Evolutionary conservation across 2,888 invertebrate genomes (phyloP).

Genomic region (Mesorhabditis spiculigera): DNA sequence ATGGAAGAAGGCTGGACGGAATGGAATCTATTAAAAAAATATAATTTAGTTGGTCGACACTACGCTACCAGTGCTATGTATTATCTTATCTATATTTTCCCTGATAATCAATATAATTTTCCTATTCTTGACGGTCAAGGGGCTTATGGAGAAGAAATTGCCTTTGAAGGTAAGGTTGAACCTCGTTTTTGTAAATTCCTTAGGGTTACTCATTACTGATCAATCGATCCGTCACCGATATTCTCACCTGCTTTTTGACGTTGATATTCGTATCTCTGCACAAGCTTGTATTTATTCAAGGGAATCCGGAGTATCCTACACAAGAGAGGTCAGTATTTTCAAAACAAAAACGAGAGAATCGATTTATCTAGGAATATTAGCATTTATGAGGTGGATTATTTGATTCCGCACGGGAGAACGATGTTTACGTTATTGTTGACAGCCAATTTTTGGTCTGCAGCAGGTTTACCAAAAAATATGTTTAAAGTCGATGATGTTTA

Average conservation of each 20-base stretch:
- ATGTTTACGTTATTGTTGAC: conserved; percentile 34
- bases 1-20: neutral
- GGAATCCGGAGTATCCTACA: conserved; percentile 5
- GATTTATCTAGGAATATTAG: conserved; percentile 16
- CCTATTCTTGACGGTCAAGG: conserved; percentile 21
- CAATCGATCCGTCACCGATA: conserved; percentile 34
- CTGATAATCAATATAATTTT: conserved; percentile 28
- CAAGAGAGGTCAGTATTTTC: conserved; percentile 7
- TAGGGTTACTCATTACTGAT: conserved; percentile 30
- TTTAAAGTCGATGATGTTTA: neutral
- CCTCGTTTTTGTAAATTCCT: neutral
- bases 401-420: conserved; percentile 35
- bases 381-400: conserved; percentile 23
- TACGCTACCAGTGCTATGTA: conserved; percentile 24
- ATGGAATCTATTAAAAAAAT: neutral
- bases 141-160: conserved; percentile 24
- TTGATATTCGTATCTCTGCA: conserved; percentile 32
- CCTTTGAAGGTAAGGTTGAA: conserved; percentile 30
- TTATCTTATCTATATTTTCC: conserved; percentile 25
- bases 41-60: conserved; percentile 28
- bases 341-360: conserved; percentile 9
- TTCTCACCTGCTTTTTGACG: conserved; percentile 31
- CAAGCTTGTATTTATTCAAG: conserved; percentile 16
- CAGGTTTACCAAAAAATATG: conserved; percentile 13
- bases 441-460: conserved; percentile 34